Base-by-base conservation (phyloP, 2,888 invertebrate species). In the Biston stratarius region DNA sequence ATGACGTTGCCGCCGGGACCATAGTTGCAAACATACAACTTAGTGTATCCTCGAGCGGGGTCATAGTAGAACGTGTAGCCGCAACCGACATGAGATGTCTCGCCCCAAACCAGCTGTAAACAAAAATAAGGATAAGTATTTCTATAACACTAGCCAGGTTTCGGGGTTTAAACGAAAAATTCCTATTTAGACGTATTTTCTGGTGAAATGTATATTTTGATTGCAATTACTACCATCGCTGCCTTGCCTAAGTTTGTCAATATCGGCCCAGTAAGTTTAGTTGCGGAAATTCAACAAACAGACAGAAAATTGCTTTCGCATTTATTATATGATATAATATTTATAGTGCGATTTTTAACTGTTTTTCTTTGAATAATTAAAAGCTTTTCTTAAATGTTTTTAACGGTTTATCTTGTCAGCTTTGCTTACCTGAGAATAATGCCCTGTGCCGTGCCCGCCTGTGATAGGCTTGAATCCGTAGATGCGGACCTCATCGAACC, bases 31-130 rank as follows among this genome's bases (percentile, higher is more conserved):
- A 97, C 96, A 89, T 97, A 97, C 68, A 97, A 95, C 87, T 97
- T 97, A 74, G 97, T 97, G 87, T 96, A 97, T 76, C 97, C 97
- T 76, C 95, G 92, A 3, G 86, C 73, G 1, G 95, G 94, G 79
- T 97, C 97, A 82, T 96, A 96, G 91, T 97, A 98, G 89, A 96
- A 97, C 0, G 97, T 95, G 85, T 95, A 98, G 38, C 98, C 98
- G 84, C 98, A 98, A 66, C 98, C 98, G 61, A 98, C 95, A 74
- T 96, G 94, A 82, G 96, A 96, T 11, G 98, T 97, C 83, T 97
- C 96, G 65, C 97, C 97, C 98, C 98, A 98, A 62, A 98, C 96
- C 89, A 98, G 95, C 97, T 98, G 75, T 53, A 69, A 79, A 71
- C n/a, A 57, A 73, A 74, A 70, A 71, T 70, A 70, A 69, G 70